Conservation (phyloP, 1,140 invertebrate genomes). For the Stegodyphus dumicola region DNA sequence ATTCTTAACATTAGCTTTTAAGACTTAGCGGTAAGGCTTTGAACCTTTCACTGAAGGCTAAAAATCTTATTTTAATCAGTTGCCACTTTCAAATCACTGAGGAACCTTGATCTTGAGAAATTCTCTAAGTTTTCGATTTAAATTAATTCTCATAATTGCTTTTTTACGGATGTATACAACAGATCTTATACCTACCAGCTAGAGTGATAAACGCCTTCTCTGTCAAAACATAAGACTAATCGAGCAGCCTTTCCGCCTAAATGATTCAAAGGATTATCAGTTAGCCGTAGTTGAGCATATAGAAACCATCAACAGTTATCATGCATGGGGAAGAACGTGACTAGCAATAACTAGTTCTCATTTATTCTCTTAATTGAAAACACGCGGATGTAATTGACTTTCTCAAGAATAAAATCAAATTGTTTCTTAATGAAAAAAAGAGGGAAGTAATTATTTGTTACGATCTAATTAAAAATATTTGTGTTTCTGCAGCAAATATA, state of each 20-base stretch:
- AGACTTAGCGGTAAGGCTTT: too few relatives aligned
- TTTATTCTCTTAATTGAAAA: constrained; percentile 43
- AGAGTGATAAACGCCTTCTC: background rate
- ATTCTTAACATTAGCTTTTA: too few relatives aligned
- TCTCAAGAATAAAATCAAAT: constrained; percentile 5
- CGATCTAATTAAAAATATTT: constrained; percentile 1
- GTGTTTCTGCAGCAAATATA: too few relatives aligned
- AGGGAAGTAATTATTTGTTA: constrained; percentile 21
- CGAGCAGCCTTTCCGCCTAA: background rate
- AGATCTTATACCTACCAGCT: background rate
- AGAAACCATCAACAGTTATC: constrained; percentile 1
- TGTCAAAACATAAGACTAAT: background rate
- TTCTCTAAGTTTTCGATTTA: too few relatives aligned
- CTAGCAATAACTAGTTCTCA: constrained; percentile 41
- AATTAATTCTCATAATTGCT: too few relatives aligned
- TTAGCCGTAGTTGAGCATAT: too few relatives aligned
- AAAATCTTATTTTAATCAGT: too few relatives aligned
- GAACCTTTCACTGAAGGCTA: too few relatives aligned
- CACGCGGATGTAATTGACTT: constrained; percentile 28
- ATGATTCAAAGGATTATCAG: constrained; percentile 11
- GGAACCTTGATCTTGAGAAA: too few relatives aligned
- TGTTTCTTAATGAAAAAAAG: constrained; percentile 1
- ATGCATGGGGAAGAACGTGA: constrained; percentile 22
- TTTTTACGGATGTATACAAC: too few relatives aligned
- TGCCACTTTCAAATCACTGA: too few relatives aligned